These are phyloP conservation scores for Thalpophila matura DNA, from an alignment of 2,888 invertebrate species.

Conservation along the genomic window DNA sequence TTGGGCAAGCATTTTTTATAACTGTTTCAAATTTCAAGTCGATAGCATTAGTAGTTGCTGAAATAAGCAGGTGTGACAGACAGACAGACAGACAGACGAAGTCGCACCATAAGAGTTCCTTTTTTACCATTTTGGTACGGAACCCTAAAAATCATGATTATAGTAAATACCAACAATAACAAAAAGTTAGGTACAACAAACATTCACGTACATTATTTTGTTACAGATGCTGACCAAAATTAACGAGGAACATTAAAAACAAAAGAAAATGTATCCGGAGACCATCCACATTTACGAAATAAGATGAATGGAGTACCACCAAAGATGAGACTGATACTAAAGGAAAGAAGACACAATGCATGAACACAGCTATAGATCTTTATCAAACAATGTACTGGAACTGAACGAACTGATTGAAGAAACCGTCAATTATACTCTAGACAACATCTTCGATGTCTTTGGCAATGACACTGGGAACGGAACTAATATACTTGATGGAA, in stretches of 20 bases:
- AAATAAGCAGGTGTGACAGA: too few species aligned
- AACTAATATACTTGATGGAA: conserved; percentile 62
- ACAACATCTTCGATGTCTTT: conserved; percentile 49
- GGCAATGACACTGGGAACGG: conserved; percentile 70
- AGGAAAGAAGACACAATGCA: conserved; percentile 78
- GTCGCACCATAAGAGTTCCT: too few species aligned
- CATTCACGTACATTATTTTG: conserved; percentile 45
- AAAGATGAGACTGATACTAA: conserved; percentile 77
- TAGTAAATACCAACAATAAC: too few species aligned
- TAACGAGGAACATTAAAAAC: conserved; percentile 51
- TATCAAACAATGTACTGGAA: conserved; percentile 61
- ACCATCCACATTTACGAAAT: conserved; percentile 85
- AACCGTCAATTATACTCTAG: conserved; percentile 57
- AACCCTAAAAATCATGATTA: too few species aligned
- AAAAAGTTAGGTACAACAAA: neutral
- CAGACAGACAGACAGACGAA: too few species aligned
- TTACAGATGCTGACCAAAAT: conserved; percentile 76
- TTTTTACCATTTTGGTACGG: too few species aligned
- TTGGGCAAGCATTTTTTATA: too few species aligned
- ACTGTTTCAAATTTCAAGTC: too few species aligned
- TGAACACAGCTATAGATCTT: conserved; percentile 71
- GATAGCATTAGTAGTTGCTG: too few species aligned
- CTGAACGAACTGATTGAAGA: conserved; percentile 44
- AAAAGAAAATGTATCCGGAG: conserved; percentile 74
- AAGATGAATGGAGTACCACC: conserved; percentile 80